Evolutionary conservation across 1,140 invertebrate genomes (phyloP), one percentile per base, ranked within the genome.

Genomic region (Zaprionus taronus): DNA sequence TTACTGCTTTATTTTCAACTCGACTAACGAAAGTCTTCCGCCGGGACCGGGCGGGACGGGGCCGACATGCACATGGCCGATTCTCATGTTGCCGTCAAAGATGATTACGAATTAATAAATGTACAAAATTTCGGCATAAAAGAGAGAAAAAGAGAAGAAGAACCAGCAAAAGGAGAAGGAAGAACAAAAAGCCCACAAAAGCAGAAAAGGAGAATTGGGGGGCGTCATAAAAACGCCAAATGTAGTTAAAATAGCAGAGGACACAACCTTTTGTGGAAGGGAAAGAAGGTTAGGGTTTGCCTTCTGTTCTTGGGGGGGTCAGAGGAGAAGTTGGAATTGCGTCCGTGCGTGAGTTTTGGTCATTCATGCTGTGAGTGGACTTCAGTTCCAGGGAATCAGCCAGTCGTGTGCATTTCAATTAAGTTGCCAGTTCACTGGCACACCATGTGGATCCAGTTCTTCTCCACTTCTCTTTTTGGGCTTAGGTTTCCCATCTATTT

Each of bases 61-160:
- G 79, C 58, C 72, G 57, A 69, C 26, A 5, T 28, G 26, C 26
- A 28, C 26, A 28, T 28, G 26, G 26, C 62, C 72, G 57, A 69
- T 69, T 80, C 83, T 86, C 84, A 78, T 78, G 81, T 79, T 79
- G 79, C 81, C 65, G 77, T 70, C 81, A 71, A 68, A 76, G 70
- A 84, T 76, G 81, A 84, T 89, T 87, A 89, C 83, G 83, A 84
- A 84, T 84, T 89, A 87, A 87, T 87, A 87, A 89, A 87, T 84
- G 78, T 80, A 83, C 80, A 64, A 87, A 80, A 80, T 85, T 82
- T 79, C 34, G 80, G 57, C 72, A 73, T 60, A 72, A 86, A 74
- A 53, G 51, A 17, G 34, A 74, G 17, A 26, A 44, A 20, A 47
- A 22, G 20, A 41, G 28, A 47, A 31, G 15, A 56, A 44, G 15